A percentile compares a stretch with the other conserved stretches of the same genome.
These are phyloP conservation scores for Loripinus fragilis DNA, from an alignment of 2,888 invertebrate species.

Conservation along the genomic window DNA sequence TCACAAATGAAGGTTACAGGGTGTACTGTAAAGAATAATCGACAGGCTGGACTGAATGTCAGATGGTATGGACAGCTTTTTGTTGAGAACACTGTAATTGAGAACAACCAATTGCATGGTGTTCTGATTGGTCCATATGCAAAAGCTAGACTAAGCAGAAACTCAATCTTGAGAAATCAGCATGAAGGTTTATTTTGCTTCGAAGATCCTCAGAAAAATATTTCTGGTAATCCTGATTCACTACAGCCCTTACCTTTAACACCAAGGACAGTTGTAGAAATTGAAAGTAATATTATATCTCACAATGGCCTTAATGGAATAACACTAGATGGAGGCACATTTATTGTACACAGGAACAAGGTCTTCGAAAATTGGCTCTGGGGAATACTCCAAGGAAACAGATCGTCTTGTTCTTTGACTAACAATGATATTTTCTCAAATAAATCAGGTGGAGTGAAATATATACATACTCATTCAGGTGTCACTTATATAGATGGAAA, in stretches of 20 bases:
- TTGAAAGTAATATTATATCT: slow-evolving; percentile 31
- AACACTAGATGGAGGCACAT: slow-evolving; percentile 42
- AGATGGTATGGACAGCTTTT: slow-evolving; percentile 28
- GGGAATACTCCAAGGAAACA: slow-evolving; percentile 35
- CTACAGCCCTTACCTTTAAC: background rate
- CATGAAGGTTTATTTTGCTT: slow-evolving; percentile 37
- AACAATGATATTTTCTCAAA: slow-evolving; percentile 45
- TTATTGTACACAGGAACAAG: slow-evolving; percentile 26
- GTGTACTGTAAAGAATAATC: slow-evolving; percentile 22
- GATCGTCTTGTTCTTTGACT: slow-evolving; percentile 27
- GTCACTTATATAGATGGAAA: slow-evolving; percentile 38
- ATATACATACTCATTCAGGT: slow-evolving; percentile 40
- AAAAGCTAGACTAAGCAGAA: background rate
- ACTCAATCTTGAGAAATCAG: slow-evolving; percentile 28
- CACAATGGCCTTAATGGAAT: slow-evolving; percentile 42
- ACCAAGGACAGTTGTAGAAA: background rate
- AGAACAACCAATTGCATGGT: slow-evolving; percentile 31
- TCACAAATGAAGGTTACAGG: slow-evolving; percentile 25
- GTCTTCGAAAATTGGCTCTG: slow-evolving; percentile 47
- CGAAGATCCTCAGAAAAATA: background rate
- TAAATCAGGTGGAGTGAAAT: slow-evolving; percentile 44
- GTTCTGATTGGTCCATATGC: slow-evolving; percentile 36
- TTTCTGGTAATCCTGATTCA: background rate
- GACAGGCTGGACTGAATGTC: slow-evolving; percentile 42
- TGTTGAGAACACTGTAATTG: slow-evolving; percentile 27